These are phyloP conservation scores for Drosophila mimetica DNA, from an alignment of 2,888 invertebrate species.

Conservation along the genomic window DNA sequence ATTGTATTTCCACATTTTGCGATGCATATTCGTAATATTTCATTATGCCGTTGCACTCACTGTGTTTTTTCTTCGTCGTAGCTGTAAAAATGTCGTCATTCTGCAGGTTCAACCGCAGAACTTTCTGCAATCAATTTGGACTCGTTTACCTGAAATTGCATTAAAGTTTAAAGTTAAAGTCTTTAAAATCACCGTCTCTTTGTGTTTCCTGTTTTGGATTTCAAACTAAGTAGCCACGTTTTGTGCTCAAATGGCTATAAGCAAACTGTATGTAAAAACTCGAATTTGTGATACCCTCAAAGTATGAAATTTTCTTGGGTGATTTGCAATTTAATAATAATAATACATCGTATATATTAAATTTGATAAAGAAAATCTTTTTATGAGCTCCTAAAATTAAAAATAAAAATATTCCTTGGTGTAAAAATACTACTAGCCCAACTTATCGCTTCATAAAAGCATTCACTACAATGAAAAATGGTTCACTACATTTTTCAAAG, in stretches of 20 bases:
- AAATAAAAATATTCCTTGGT: background rate
- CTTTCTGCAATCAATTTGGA: conserved; percentile 55
- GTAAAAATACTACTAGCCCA: background rate
- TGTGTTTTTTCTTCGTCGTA: conserved; percentile 10
- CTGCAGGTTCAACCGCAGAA: conserved; percentile 48
- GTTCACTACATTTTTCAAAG: conserved; percentile 12
- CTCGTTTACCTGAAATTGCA: conserved; percentile 68
- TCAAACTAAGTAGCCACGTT: background rate
- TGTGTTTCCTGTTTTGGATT: background rate
- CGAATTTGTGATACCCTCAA: background rate
- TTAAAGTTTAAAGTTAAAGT: conserved; percentile 52
- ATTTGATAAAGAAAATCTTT: background rate
- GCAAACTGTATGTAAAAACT: background rate
- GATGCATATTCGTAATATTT: conserved; percentile 66
- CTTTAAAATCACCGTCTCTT: background rate
- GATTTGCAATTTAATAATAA: no score
- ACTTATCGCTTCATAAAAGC: conserved; percentile 13
- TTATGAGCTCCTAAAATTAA: background rate
- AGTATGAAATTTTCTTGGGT: no score
- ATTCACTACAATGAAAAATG: background rate
- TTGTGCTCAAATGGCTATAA: background rate
- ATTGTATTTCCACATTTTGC: conserved; percentile 71
- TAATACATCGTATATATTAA: no score
- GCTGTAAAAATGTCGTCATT: conserved; percentile 67
- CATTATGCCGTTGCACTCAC: conserved; percentile 62